Percentiles rank a stretch among this genome's conserved stretches.
Conservation (phyloP, 1,140 invertebrate species). For the Drosophila nasuta region DNA sequence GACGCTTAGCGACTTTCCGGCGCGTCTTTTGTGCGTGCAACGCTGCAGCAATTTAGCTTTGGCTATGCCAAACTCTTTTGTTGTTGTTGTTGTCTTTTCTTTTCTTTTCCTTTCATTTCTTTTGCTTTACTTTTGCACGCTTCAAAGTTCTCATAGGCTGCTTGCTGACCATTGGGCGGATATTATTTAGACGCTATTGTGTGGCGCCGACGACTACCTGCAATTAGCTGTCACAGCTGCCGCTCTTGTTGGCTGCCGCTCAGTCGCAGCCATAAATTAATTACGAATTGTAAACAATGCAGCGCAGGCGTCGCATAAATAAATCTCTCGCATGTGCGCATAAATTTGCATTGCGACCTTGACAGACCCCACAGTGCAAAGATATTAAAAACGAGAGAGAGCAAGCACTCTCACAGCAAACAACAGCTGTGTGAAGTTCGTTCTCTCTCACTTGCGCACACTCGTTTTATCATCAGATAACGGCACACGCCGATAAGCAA, state of each 20-base stretch:
- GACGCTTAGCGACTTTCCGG: constrained; percentile 68
- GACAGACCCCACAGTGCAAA: constrained; percentile 29
- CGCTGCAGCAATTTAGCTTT: constrained; percentile 40
- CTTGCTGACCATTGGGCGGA: constrained; percentile 75
- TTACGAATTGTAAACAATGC: constrained; percentile 75
- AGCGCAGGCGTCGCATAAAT: constrained; percentile 66
- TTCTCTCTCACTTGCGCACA: neutral
- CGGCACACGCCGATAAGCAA: constrained; percentile 66
- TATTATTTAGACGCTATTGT: constrained; percentile 82
- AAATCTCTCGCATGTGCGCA: constrained; percentile 73
- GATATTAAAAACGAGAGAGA: too few species aligned
- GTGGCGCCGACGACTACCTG: constrained; percentile 72
- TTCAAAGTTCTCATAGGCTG: constrained; percentile 20
- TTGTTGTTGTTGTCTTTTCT: neutral
- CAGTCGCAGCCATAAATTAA: constrained; percentile 64
- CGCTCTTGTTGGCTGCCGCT: neutral
- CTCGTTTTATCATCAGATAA: constrained; percentile 62
- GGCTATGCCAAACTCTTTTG: constrained; percentile 4
- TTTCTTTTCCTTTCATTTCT: neutral
- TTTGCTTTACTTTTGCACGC: neutral
- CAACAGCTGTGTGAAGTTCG: neutral
- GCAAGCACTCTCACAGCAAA: neutral
- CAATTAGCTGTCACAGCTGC: constrained; percentile 78
- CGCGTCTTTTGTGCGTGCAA: constrained; percentile 73
- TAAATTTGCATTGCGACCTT: constrained; percentile 78